Evolutionary conservation across 1,140 invertebrate species (phyloP).

Genomic region (Micrasema longulum): DNA sequence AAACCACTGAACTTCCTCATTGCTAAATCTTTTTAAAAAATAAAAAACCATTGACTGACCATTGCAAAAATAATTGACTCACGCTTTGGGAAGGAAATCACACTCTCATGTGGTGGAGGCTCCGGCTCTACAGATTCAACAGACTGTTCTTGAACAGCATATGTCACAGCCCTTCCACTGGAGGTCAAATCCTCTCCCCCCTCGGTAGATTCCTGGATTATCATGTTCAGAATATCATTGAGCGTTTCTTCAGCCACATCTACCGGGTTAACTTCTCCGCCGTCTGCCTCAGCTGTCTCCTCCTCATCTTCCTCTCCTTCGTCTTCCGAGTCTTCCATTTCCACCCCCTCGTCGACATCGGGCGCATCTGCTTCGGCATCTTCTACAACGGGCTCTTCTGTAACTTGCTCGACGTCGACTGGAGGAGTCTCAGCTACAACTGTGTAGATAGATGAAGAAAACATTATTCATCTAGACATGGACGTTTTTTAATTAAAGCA

Average conservation of each 20-base stretch:
- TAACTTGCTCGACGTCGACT: too few species aligned
- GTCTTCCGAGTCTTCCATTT: background rate
- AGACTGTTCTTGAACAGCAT: background rate
- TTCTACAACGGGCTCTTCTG: too few species aligned
- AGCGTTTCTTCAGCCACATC: slow-evolving; percentile 23
- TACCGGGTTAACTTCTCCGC: background rate
- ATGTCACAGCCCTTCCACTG: background rate
- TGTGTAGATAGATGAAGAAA: too few species aligned
- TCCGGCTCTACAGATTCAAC: slow-evolving; percentile 1
- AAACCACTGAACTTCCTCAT: too few species aligned
- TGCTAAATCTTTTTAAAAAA: too few species aligned
- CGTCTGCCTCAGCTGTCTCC: background rate
- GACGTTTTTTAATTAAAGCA: too few species aligned
- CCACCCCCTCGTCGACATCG: background rate
- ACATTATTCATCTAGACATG: too few species aligned
- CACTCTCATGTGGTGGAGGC: background rate
- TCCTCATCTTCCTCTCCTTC: slow-evolving; percentile 28
- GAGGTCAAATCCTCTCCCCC: too few species aligned
- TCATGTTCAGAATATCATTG: slow-evolving; percentile 21
- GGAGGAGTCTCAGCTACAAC: too few species aligned
- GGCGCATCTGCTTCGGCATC: background rate
- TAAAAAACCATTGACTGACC: too few species aligned
- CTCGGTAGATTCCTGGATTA: slow-evolving; percentile 20
- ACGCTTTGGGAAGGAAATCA: slow-evolving; percentile 16
- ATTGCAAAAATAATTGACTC: background rate